Evolutionary conservation across 2,797 vertebrate genomes (phyloP).

Genomic region (Typhlichthys eigenmanni): DNA sequence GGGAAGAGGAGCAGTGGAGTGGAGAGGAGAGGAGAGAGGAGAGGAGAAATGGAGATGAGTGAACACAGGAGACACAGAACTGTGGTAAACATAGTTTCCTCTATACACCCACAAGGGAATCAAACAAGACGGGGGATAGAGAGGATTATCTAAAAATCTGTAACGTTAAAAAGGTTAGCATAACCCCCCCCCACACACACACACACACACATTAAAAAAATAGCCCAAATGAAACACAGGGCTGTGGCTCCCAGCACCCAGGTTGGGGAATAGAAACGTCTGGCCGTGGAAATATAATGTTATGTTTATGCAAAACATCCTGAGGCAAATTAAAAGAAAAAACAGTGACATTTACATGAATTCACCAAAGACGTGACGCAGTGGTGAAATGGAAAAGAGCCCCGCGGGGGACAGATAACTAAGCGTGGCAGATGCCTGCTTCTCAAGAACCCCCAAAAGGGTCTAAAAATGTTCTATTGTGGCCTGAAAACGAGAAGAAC

Average conservation of each 20-base stretch:
- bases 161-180: conserved; percentile 58
- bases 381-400: conserved; percentile 13
- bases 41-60: conserved; percentile 3
- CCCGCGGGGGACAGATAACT: conserved; percentile 42
- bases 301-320: conserved; percentile 55
- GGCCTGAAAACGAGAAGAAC: conserved; percentile 28
- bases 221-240: conserved; percentile 60
- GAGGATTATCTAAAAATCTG: conserved; percentile 58
- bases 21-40: conserved; percentile 22
- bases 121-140: conserved; percentile 27
- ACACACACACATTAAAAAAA: conserved; percentile 25
- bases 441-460: conserved; percentile 36
- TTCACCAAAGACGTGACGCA: conserved; percentile 18
- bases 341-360: conserved; percentile 40
- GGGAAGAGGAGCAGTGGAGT: conserved; percentile 11
- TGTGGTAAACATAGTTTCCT: conserved; percentile 50
- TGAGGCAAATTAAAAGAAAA: conserved; percentile 16
- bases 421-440: conserved; percentile 21
- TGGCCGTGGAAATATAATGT: conserved; percentile 29
- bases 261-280: conserved; percentile 40
- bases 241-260: conserved; percentile 35
- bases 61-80: conserved; percentile 2
- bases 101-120: conserved; percentile 40
- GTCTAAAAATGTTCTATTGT: conserved; percentile 46
- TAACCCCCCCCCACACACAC: conserved; percentile 39